Base-by-base conservation (phyloP, 2,888 invertebrate species). In the Subacronicta megacephala region DNA sequence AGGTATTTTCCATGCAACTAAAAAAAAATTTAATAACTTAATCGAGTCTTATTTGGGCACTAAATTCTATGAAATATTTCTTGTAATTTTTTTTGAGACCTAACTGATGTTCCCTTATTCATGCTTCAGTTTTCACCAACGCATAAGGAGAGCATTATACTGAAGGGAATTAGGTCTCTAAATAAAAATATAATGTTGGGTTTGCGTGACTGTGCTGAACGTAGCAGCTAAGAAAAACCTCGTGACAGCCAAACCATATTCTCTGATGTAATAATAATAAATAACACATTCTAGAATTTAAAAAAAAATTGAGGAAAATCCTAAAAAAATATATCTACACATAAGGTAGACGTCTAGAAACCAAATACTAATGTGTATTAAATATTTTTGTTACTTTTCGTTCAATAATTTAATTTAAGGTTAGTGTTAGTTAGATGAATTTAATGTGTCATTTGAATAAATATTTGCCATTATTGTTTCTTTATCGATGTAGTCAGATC, bases 351-450 rank as follows among this genome's bases (percentile, higher is more conserved):
- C 67, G 82, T 84, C 82, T 84, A 78, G 81, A 87, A 85, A 88
- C 92, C 92, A 92, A 92, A 92, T 90, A 92, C 89, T 90, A 91
- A 90, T 90, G 81, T 82, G 74, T 87, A 83, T 86, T 78, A 73
- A 77, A 78, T 81, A 81, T 69, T 82, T 81, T 82, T 81, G 75
- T 84, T 84, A 75, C 61, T 72, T 64, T 75, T 75, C 71, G 70
- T 79, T 80, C 62, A 66, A 72, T 76, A 72, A 78, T 75, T n/a
- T 77, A 79, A 77, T 75, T 72, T 78, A 80, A 82, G 68, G 62
- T 81, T 77, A 80, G 72, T 61, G 53, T 62, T 79, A 83, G 72
- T 62, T 53, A 58, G 64, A 60, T 65, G 40, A 52, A 60, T 70
- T 72, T 36, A 50, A 72, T 66, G 61, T 70, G 59, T 75, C 60